Evolutionary conservation across 2,797 vertebrate genomes (phyloP).

Genomic region (Peromyscus melanophrys): DNA sequence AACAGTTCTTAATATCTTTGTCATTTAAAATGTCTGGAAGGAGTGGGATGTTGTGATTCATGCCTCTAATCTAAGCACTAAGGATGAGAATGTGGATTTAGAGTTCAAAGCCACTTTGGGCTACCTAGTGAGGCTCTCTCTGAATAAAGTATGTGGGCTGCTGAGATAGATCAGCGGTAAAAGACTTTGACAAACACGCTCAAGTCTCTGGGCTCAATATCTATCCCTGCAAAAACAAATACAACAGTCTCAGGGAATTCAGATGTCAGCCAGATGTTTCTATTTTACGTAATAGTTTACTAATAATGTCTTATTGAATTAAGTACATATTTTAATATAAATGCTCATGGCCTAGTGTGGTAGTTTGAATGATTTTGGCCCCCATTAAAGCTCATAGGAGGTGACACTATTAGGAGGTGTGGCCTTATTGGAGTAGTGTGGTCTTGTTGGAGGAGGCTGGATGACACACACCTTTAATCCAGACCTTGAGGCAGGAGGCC

Average conservation of each 20-base stretch:
- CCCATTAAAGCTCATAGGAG: background rate
- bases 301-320: conserved; percentile 24
- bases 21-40: conserved; percentile 49
- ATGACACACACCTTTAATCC: background rate
- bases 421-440: background rate
- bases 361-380: background rate
- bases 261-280: background rate
- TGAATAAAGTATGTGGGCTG: background rate
- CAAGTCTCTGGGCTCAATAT: background rate
- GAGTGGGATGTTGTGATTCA: background rate
- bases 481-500: background rate
- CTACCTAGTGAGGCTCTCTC: background rate
- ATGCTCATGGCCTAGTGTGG: conserved; percentile 1
- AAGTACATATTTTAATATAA: conserved; percentile 60
- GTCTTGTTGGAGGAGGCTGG: background rate
- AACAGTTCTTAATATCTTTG: conserved; percentile 20
- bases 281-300: background rate
- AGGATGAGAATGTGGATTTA: no score
- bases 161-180: background rate
- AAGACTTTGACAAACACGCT: background rate
- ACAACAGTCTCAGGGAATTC: background rate
- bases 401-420: background rate
- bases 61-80: background rate
- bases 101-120: background rate
- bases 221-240: background rate